These are phyloP conservation scores for Columba guinea DNA, from an alignment of 2,797 vertebrate species.

Conservation along the genomic window DNA sequence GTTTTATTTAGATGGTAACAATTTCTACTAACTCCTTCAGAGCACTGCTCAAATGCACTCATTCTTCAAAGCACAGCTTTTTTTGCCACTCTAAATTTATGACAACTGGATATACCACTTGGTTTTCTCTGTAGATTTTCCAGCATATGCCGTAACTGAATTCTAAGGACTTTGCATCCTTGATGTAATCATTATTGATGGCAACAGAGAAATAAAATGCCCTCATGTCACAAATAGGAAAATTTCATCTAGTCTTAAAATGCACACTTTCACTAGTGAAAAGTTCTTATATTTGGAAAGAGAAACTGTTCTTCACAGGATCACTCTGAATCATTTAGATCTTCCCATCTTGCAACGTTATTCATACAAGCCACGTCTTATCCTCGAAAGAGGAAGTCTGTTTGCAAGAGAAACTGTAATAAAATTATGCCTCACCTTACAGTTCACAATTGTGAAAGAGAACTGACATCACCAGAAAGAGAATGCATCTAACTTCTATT, in stretches of 20 bases:
- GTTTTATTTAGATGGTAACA: background rate
- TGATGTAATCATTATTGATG: background rate
- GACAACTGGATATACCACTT: background rate
- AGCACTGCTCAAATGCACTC: background rate
- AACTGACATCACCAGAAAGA: background rate
- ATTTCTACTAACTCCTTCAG: background rate
- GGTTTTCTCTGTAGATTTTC: background rate
- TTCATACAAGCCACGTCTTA: background rate
- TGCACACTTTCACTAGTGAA: background rate
- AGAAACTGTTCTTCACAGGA: background rate
- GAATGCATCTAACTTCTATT: background rate
- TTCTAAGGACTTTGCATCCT: slow-evolving; percentile 2
- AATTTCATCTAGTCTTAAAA: background rate
- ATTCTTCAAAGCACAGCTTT: background rate
- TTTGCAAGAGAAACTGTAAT: background rate
- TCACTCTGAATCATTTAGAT: background rate
- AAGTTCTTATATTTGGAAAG: background rate
- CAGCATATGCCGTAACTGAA: background rate
- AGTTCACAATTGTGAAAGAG: background rate
- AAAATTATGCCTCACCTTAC: background rate
- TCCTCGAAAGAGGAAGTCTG: background rate
- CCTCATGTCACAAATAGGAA: background rate
- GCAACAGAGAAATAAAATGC: background rate
- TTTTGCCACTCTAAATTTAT: background rate
- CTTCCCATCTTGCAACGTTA: background rate